Conservation (phyloP, 2,113 vertebrate genomes). For the Aptenodytes patagonicus region DNA sequence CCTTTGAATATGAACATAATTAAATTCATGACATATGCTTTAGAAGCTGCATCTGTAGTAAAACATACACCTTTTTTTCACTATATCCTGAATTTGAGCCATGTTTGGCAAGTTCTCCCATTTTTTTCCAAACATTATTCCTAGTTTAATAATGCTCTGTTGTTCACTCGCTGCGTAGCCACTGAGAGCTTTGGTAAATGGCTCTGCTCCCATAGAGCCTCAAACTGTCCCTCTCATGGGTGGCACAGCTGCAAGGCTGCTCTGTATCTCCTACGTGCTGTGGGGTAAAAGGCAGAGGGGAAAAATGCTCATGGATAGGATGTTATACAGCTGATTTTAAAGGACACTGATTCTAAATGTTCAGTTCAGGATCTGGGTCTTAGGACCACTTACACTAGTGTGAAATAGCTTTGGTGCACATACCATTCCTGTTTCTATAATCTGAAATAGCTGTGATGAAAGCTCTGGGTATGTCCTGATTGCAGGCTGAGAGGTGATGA, state of each 20-base stretch:
- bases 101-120: not conserved
- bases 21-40: not conserved
- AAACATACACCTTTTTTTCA: not conserved
- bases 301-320: fast-evolving
- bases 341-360: not conserved
- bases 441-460: not conserved
- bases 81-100: not conserved
- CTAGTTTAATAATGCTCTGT: not conserved
- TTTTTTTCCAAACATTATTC: not conserved
- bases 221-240: not conserved
- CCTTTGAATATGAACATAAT: not conserved
- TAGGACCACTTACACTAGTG: not conserved
- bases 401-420: not conserved
- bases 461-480: not conserved
- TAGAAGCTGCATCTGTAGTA: not conserved
- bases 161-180: not conserved
- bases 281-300: not conserved
- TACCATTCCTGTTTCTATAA: not conserved
- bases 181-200: not conserved
- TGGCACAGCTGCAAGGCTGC: not conserved
- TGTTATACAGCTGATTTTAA: not conserved
- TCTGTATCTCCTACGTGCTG: not conserved
- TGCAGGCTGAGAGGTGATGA: not conserved
- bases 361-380: not conserved
- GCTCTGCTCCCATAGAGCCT: not conserved